Evolutionary conservation across 2,797 vertebrate genomes (phyloP), one percentile per base, ranked within the genome.

Genomic region (Falco cherrug): DNA sequence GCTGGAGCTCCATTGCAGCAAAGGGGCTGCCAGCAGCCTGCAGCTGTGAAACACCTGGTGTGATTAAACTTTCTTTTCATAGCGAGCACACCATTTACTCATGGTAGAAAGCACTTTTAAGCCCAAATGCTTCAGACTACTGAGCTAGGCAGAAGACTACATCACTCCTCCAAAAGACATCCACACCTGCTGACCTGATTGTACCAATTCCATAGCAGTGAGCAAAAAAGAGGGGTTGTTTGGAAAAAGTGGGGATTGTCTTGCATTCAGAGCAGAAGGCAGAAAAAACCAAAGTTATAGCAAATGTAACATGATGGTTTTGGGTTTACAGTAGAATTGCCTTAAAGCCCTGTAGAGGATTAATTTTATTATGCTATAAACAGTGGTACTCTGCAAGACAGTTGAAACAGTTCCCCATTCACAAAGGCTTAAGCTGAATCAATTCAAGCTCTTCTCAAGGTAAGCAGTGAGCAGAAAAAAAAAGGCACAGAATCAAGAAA

Each of bases 291-390:
- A 21, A 80, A 88, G 31, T 82, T 87, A 70, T 0, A 60, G 31
- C 45, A 96, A 88, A 81, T 48, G 59, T 63, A 84, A 76, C 0
- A 6, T 25, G 56, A 82, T 41, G 29, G 19, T 7, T 94, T 89
- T 2, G 39, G 9, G 11, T 84, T 90, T 93, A 95, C 48, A 56
- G 57, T 6, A 75, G 39, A 77, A 78, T 24, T 64, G 54, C 29
- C 48, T 87, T 70, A 89, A 88, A 82, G 77, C 11, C 12, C n/a
- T 8, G 1, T 4, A 74, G 22, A 61, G 29, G 39, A 63, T 83
- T 94, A 87, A 70, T 86, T 94, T 91, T 67, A 80, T 11, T 73
- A 35, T 60, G 74, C 74, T 68, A 74, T 47, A 77, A 90, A 95
- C 60, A 70, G 45, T 7, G 16, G 22, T 35, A 37, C 35, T 89